Conservation (phyloP, 2,888 invertebrate species). For the Aphrophora alni region DNA sequence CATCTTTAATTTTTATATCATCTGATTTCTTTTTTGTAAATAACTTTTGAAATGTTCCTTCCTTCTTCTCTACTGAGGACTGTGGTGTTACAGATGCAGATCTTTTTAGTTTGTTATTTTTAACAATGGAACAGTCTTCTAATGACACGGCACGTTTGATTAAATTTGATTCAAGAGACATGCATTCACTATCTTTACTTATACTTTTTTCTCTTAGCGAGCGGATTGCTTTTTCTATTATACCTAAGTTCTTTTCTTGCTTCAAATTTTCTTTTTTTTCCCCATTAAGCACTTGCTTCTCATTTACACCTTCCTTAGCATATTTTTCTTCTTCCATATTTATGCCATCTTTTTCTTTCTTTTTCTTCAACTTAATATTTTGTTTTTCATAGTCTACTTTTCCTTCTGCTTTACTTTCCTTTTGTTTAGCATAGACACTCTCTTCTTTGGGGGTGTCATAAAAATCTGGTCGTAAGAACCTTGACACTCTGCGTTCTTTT, state of each 20-base stretch:
- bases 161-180: conserved; percentile 65
- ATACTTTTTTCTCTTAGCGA: conserved; percentile 53
- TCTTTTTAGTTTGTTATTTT: conserved; percentile 22
- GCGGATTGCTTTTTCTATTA: conserved; percentile 51
- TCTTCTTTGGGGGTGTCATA: conserved; percentile 74
- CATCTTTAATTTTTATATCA: background rate
- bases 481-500: conserved; percentile 63
- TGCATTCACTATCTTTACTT: conserved; percentile 56
- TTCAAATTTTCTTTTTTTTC: conserved; percentile 53
- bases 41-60: conserved; percentile 12
- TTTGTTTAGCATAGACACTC: conserved; percentile 63
- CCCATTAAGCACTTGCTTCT: background rate
- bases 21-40: conserved; percentile 1
- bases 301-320: background rate
- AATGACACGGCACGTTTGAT: conserved; percentile 76
- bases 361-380: background rate
- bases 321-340: background rate
- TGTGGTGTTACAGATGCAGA: conserved; percentile 34
- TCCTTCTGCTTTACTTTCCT: conserved; percentile 52
- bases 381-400: background rate
- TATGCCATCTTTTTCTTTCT: background rate
- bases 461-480: conserved; percentile 81
- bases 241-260: conserved; percentile 70
- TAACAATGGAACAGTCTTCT: conserved; percentile 41
- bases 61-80: background rate